phyloP scores from a whole-genome alignment of 2,797 vertebrate genomes.

The Sarcoramphus papa region DNA sequence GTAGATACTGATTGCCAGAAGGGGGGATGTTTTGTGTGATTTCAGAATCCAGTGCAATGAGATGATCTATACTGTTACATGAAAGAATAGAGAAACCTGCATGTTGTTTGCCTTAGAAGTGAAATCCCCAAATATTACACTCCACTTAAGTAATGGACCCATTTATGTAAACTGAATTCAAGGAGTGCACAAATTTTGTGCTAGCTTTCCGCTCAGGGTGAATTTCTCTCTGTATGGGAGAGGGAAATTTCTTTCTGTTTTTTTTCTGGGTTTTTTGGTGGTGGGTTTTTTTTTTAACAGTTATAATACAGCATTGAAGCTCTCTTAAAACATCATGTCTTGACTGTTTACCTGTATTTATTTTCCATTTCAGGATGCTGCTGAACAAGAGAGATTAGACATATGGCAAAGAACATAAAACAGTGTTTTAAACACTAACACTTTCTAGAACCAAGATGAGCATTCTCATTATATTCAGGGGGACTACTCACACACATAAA shows the following conservation, averaged over 20 bases:
- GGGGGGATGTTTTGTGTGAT: neutral
- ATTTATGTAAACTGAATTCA: neutral
- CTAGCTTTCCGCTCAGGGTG: neutral
- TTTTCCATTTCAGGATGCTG: neutral
- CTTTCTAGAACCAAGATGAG: neutral
- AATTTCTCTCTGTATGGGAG: neutral
- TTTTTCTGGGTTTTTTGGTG: too few relatives aligned
- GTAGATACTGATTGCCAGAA: neutral
- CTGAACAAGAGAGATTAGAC: neutral
- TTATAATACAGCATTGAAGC: neutral
- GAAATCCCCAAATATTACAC: neutral
- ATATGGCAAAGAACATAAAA: neutral
- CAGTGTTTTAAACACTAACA: neutral
- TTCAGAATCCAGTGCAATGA: neutral
- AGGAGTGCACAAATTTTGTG: neutral
- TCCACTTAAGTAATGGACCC: neutral
- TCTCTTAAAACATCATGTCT: neutral
- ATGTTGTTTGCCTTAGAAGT: neutral
- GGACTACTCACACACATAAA: neutral
- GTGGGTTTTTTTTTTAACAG: neutral
- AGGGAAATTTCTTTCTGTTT: neutral
- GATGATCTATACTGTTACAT: too few relatives aligned
- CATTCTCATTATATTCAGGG: neutral
- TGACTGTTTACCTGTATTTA: neutral
- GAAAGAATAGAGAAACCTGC: neutral